Conservation (phyloP, 2,797 vertebrate species). For the Eleutherodactylus coqui region DNA sequence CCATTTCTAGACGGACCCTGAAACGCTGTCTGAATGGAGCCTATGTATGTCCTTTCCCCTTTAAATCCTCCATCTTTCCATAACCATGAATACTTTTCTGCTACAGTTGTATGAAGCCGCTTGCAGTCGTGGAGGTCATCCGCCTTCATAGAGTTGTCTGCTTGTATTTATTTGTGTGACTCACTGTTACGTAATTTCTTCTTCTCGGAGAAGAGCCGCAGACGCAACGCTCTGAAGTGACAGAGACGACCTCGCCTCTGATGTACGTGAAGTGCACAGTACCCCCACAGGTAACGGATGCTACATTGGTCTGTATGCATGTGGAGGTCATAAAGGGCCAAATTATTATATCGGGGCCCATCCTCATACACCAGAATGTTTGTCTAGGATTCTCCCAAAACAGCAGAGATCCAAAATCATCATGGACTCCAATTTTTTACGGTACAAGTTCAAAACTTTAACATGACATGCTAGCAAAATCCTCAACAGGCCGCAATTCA, state of each 20-base stretch:
- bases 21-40: no score
- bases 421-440: no score
- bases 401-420: no score
- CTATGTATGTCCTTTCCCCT: background rate
- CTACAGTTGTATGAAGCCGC: background rate
- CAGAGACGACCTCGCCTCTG: background rate
- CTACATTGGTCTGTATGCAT: no score
- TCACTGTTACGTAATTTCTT: slow-evolving; percentile 6
- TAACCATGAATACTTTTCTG: background rate
- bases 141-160: background rate
- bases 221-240: background rate
- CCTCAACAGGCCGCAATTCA: no score
- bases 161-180: slow-evolving; percentile 11
- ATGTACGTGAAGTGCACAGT: background rate
- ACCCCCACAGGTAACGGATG: background rate
- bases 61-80: background rate
- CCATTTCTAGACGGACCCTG: no score
- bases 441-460: no score
- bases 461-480: no score
- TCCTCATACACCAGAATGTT: no score
- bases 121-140: background rate
- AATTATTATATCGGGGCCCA: no score
- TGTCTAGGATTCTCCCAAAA: no score
- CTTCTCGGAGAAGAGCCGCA: background rate
- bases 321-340: no score